These are phyloP conservation scores for Rhineura floridana DNA, from an alignment of 2,113 vertebrate genomes.

Conservation along the genomic window DNA sequence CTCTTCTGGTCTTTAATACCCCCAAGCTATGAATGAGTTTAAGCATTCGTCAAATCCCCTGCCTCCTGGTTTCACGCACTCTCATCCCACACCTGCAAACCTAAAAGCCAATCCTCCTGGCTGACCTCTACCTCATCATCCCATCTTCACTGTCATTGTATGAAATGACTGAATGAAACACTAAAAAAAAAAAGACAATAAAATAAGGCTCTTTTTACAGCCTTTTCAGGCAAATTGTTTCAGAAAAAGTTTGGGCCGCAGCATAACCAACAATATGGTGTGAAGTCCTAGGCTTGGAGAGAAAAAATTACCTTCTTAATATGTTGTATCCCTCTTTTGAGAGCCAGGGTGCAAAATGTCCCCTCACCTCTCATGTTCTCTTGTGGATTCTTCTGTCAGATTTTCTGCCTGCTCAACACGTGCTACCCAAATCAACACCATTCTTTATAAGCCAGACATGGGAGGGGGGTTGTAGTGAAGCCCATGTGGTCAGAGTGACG, in stretches of 20 bases:
- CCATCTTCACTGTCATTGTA: slow-evolving; percentile 6
- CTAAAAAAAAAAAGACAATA: neutral
- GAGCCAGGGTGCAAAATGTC: neutral
- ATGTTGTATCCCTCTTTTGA: neutral
- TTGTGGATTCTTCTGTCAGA: neutral
- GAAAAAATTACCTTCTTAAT: neutral
- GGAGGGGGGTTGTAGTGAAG: no score
- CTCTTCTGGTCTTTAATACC: slow-evolving; percentile 37
- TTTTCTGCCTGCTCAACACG: neutral
- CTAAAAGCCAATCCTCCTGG: slow-evolving; percentile 1
- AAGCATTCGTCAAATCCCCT: slow-evolving; percentile 45
- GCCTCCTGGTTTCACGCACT: neutral
- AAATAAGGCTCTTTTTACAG: neutral
- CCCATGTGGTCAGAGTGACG: neutral
- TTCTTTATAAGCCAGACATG: neutral
- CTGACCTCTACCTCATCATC: slow-evolving; percentile 25
- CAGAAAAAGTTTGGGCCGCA: neutral
- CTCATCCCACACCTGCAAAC: neutral
- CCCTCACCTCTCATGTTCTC: neutral
- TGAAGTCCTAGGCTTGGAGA: neutral
- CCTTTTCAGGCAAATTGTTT: neutral
- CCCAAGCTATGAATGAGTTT: slow-evolving; percentile 46
- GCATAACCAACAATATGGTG: neutral
- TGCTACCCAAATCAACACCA: neutral
- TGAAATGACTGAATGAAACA: neutral